phyloP scores from a whole-genome alignment of 1,140 invertebrate species.

The Hycleus cichorii region DNA sequence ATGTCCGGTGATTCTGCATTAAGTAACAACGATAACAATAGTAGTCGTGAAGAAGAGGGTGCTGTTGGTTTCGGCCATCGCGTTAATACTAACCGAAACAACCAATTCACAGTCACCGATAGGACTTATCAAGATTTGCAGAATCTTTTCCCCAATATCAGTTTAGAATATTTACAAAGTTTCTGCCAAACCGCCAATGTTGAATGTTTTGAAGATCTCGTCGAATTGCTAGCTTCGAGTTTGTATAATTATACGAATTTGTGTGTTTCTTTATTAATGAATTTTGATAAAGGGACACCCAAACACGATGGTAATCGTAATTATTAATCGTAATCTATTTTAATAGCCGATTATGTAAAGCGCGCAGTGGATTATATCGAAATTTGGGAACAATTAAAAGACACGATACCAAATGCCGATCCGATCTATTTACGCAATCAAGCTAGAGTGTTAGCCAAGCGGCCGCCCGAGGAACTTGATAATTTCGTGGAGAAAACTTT shows the following conservation, averaged over 20 bases:
- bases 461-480: constrained; percentile 28
- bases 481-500: constrained; percentile 38
- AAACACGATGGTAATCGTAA: too few relatives aligned
- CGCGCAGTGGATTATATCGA: constrained; percentile 26
- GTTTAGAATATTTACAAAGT: constrained; percentile 34
- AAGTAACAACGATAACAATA: background rate
- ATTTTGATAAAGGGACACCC: too few relatives aligned
- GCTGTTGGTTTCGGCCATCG: background rate
- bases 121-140: background rate
- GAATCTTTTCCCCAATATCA: constrained; percentile 38
- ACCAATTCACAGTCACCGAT: background rate
- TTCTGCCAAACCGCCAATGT: constrained; percentile 25
- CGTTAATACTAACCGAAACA: background rate
- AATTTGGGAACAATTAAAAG: constrained; percentile 35
- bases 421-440: constrained; percentile 45
- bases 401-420: constrained; percentile 46
- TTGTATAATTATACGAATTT: background rate
- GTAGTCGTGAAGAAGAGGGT: background rate
- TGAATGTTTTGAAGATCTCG: constrained; percentile 15
- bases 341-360: constrained; percentile 7
- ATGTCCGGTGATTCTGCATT: background rate
- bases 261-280: background rate
- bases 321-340: background rate
- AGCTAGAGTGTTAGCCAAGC: constrained; percentile 26
- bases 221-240: constrained; percentile 30